Conservation (phyloP, 2,888 invertebrate species). For the Drosophila neonasuta region DNA sequence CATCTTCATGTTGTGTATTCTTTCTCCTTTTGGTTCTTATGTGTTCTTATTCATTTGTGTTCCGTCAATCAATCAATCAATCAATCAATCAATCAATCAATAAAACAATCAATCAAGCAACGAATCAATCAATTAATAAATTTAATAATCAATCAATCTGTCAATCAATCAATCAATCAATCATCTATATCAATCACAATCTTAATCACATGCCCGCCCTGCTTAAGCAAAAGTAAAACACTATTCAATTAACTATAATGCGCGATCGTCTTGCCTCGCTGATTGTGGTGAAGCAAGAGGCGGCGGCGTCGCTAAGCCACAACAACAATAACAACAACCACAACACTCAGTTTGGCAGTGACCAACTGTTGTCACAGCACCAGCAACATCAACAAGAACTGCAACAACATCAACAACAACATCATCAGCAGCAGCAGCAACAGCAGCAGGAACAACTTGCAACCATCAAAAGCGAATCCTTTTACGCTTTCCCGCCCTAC, state of each 20-base stretch:
- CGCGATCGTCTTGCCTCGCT: slow-evolving; percentile 82
- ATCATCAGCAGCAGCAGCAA: slow-evolving; percentile 40
- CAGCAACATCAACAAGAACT: slow-evolving; percentile 28
- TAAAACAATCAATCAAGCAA: slow-evolving; percentile 12
- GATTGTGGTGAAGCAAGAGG: slow-evolving; percentile 83
- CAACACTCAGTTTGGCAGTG: not conserved
- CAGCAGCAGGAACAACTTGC: slow-evolving; percentile 32
- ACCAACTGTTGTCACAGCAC: slow-evolving; percentile 7
- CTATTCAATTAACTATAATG: slow-evolving; percentile 69
- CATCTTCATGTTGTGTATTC: slow-evolving; percentile 6
- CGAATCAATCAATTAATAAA: slow-evolving; percentile 9
- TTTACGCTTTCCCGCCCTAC: slow-evolving; percentile 38
- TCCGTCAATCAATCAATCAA: slow-evolving; percentile 34
- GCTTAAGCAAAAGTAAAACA: slow-evolving; percentile 19
- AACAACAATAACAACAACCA: slow-evolving; percentile 47
- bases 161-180: slow-evolving; percentile 24
- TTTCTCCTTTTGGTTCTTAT: slow-evolving; percentile 10
- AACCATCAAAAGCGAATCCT: slow-evolving; percentile 70
- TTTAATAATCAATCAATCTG: no score
- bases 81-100: slow-evolving; percentile 21
- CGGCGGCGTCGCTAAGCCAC: slow-evolving; percentile 49
- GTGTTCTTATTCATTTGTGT: slow-evolving; percentile 30
- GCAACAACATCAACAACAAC: slow-evolving; percentile 33
- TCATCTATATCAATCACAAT: slow-evolving; percentile 8
- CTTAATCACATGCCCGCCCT: slow-evolving; percentile 5